phyloP scores from a whole-genome alignment of 2,797 vertebrate genomes.

The Rachycentron canadum region DNA sequence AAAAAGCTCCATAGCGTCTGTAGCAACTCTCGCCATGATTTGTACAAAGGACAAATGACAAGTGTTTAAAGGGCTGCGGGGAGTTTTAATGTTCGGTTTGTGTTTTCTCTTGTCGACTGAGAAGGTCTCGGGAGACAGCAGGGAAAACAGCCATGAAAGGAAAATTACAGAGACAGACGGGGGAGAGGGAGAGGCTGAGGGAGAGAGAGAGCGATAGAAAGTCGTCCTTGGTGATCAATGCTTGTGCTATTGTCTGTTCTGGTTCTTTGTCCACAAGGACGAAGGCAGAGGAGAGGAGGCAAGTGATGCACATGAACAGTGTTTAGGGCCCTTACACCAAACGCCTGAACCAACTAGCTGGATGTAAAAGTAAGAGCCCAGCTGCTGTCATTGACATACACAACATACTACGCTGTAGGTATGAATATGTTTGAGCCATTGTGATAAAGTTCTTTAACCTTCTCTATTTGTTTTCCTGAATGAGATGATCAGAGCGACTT shows the following conservation, averaged over 20 bases:
- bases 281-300: conserved; percentile 60
- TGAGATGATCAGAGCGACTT: neutral
- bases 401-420: neutral
- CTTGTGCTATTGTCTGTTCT: conserved; percentile 73
- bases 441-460: neutral
- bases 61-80: conserved; percentile 81
- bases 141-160: conserved; percentile 78
- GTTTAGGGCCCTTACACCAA: conserved; percentile 18
- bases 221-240: conserved; percentile 81
- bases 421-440: neutral
- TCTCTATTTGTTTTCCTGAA: neutral
- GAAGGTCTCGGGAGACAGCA: conserved; percentile 74
- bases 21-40: conserved; percentile 79
- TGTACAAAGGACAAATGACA: conserved; percentile 81
- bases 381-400: neutral
- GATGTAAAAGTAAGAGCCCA: conserved; percentile 10
- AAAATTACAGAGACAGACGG: conserved; percentile 66
- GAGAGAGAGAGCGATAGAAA: conserved; percentile 56
- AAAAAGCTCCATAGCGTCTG: conserved; percentile 52
- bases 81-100: conserved; percentile 79
- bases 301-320: conserved; percentile 51
- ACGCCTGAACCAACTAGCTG: conserved; percentile 28
- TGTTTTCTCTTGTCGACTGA: conserved; percentile 71
- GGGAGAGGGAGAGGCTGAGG: conserved; percentile 48
- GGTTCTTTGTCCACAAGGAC: conserved; percentile 78